Base-by-base conservation (phyloP, 2,113 vertebrate species). In the Pseudonaja textilis region DNA sequence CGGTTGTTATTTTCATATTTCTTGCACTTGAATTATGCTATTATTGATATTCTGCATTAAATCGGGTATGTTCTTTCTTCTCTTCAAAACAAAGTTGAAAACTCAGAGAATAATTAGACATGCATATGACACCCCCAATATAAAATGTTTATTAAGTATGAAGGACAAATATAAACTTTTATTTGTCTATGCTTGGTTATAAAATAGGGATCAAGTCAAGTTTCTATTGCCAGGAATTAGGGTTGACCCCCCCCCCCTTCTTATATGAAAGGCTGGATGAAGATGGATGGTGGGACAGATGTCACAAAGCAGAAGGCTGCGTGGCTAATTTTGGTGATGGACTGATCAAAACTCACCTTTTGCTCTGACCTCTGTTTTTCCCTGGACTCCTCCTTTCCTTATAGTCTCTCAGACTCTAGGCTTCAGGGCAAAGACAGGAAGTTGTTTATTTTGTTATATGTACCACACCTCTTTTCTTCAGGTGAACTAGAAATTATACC, bases 401-500 rank as follows among this genome's bases (percentile, higher is more conserved):
- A 45, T 61, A 92, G 42, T 25, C 26, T 85, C n/a, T 57, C 57
- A 34, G 22, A 89, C 23, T 81, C 52, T 92, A 81, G 89, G 87
- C 69, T 74, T 52, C 88, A 92, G 88, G 69, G 69, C 54, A 93
- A 22, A 11, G 42, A 52, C n/a, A 81, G 18, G 85, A 8, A 12
- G 55, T 64, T 26, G 1, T 81, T 86, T 59, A 61, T 93, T 90
- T 90, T 86, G 29, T 34, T 89, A 57, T 88, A 54, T 50, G 74
- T 61, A 61, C 88, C 89, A 85, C 74, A 86, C 88, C 74, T 87
- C 47, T 34, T 93, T 90, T 93, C 55, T 93, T 86, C 26, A 93
- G 8, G 29, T 16, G 23, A n/a, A 54, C 7, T 29, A 90, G 29
- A 47, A 81, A 61, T 86, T 57, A 86, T 86, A 74, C 26, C 20